Evolutionary conservation across 2,797 vertebrate species (phyloP).

Genomic region (Dendrocincla tyrannina): DNA sequence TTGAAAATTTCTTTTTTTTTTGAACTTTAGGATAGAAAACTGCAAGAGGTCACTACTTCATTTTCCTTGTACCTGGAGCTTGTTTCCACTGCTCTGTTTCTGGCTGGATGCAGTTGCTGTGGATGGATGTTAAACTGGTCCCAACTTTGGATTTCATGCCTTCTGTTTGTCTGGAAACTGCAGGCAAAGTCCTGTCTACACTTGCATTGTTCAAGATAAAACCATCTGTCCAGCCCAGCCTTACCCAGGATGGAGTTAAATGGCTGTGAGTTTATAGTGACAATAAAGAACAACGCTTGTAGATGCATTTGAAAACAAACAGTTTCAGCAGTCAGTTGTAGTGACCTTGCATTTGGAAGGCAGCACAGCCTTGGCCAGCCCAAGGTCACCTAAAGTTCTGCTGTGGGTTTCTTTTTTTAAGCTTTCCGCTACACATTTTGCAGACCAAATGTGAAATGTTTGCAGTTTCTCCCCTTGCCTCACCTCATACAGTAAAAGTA

Average conservation of each 20-base stretch:
- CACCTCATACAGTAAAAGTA: background rate
- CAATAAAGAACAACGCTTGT: background rate
- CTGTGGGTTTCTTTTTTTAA: background rate
- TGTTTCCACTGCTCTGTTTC: background rate
- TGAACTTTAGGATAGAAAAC: background rate
- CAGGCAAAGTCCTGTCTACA: background rate
- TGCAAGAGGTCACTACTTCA: background rate
- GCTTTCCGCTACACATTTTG: background rate
- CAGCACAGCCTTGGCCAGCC: background rate
- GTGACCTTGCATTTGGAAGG: background rate
- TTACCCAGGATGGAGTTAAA: background rate
- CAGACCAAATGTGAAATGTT: background rate
- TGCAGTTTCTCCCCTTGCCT: background rate
- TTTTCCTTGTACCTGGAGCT: background rate
- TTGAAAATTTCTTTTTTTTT: background rate
- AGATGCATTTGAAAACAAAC: constrained; percentile 48
- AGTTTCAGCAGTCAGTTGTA: background rate
- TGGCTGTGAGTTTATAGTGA: background rate
- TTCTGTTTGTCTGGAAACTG: background rate
- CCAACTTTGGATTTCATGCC: background rate
- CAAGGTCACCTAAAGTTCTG: background rate
- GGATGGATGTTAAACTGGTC: background rate
- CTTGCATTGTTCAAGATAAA: background rate
- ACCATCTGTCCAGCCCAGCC: background rate
- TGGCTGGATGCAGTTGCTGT: background rate